These are phyloP conservation scores for Chelidonichthys spinosus DNA, from an alignment of 2,797 vertebrate genomes.

Conservation along the genomic window DNA sequence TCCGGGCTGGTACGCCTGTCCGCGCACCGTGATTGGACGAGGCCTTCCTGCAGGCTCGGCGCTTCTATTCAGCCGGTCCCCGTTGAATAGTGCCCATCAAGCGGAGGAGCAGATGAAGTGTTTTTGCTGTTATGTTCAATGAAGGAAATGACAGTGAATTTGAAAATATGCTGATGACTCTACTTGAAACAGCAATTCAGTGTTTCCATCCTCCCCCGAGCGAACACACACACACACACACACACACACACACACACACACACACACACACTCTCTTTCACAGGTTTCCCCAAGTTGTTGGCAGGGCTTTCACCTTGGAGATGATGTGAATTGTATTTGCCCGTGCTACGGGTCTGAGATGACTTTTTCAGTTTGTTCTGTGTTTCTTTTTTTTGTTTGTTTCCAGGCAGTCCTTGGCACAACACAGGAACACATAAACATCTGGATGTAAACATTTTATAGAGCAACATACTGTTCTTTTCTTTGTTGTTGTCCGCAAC, in stretches of 20 bases:
- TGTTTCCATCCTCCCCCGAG: slow-evolving; percentile 36
- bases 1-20: slow-evolving; percentile 31
- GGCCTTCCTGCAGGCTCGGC: slow-evolving; percentile 60
- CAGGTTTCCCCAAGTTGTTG: slow-evolving; percentile 50
- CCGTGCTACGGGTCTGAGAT: slow-evolving; percentile 30
- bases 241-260: background rate
- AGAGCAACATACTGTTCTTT: background rate
- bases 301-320: slow-evolving; percentile 43
- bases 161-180: slow-evolving; percentile 82
- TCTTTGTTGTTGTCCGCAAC: background rate
- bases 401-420: slow-evolving; percentile 1
- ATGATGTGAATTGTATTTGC: slow-evolving; percentile 45
- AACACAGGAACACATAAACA: slow-evolving; percentile 51
- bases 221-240: background rate
- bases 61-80: slow-evolving; percentile 69
- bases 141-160: slow-evolving; percentile 79
- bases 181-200: slow-evolving; percentile 68
- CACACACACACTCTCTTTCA: background rate
- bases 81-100: slow-evolving; percentile 70
- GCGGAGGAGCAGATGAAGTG: slow-evolving; percentile 66
- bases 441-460: slow-evolving; percentile 41
- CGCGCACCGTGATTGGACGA: slow-evolving; percentile 69
- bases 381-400: slow-evolving; percentile 4
- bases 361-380: no score
- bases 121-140: slow-evolving; percentile 78